These are phyloP conservation scores for Erebia aethiops DNA, from an alignment of 2,888 invertebrate genomes.

Conservation along the genomic window DNA sequence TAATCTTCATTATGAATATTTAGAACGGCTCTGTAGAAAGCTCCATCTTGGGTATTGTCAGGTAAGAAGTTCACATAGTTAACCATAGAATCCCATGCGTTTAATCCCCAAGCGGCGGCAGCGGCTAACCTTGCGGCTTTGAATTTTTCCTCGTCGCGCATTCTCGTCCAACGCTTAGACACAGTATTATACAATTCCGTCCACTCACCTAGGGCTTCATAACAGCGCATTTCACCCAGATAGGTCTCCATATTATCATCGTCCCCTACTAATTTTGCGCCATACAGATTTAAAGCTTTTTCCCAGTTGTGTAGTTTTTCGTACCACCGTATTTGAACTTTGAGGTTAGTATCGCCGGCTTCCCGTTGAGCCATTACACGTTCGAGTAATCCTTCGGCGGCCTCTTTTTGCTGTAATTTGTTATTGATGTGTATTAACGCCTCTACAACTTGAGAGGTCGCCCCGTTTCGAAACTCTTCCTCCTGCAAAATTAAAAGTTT, in stretches of 20 bases:
- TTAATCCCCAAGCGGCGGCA: constrained; percentile 97
- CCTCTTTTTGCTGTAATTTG: constrained; percentile 98
- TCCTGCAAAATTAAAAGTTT: constrained; percentile 80
- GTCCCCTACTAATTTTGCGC: constrained; percentile 86
- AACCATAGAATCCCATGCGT: constrained; percentile 97
- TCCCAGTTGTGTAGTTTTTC: constrained; percentile 99
- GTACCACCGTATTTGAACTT: constrained; percentile 94
- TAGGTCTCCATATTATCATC: constrained; percentile 89
- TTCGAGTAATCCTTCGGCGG: constrained; percentile 95
- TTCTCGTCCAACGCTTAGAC: constrained; percentile 89
- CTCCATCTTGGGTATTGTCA: constrained; percentile 96
- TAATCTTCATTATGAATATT: constrained; percentile 92
- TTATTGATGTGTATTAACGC: constrained; percentile 98
- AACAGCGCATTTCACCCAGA: constrained; percentile 96
- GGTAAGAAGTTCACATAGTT: constrained; percentile 95
- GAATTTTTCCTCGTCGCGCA: constrained; percentile 80
- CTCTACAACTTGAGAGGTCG: constrained; percentile 94
- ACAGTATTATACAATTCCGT: constrained; percentile 91
- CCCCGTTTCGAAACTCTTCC: constrained; percentile 94
- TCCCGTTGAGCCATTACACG: constrained; percentile 93
- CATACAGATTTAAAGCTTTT: constrained; percentile 94
- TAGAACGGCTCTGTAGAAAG: constrained; percentile 97
- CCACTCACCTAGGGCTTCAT: constrained; percentile 99
- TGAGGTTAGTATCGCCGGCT: constrained; percentile 83
- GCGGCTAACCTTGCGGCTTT: constrained; percentile 95